phyloP scores from a whole-genome alignment of 2,797 vertebrate genomes.

The Jordanella pulchra region DNA sequence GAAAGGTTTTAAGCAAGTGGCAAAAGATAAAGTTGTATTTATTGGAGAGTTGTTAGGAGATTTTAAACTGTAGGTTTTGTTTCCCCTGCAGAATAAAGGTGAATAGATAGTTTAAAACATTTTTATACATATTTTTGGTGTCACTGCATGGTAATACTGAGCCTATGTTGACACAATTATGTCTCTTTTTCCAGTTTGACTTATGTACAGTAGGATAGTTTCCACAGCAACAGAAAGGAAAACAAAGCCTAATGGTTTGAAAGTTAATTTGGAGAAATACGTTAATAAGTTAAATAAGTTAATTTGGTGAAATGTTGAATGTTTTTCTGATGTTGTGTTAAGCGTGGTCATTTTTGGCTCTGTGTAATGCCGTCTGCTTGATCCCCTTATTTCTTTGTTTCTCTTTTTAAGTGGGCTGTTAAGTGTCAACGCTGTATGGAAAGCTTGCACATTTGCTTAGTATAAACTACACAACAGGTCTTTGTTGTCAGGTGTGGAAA shows the following conservation, averaged over 20 bases:
- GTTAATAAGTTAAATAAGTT: conserved; percentile 50
- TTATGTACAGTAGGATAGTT: conserved; percentile 44
- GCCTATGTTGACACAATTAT: conserved; percentile 34
- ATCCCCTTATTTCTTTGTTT: neutral
- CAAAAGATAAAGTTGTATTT: neutral
- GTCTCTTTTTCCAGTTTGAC: conserved; percentile 38
- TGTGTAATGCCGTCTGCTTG: neutral
- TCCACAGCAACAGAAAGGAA: conserved; percentile 51
- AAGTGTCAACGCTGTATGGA: conserved; percentile 16
- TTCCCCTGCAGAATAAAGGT: neutral
- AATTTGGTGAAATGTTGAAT: conserved; percentile 48
- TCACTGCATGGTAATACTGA: conserved; percentile 41
- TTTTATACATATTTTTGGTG: conserved; percentile 14
- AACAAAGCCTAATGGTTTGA: conserved; percentile 40
- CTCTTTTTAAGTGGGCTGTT: neutral
- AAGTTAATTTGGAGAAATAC: too few relatives aligned
- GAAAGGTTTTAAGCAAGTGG: neutral
- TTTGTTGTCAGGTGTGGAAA: conserved; percentile 62
- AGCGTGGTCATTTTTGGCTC: conserved; percentile 19
- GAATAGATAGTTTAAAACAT: neutral
- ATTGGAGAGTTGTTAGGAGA: neutral
- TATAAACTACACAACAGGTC: conserved; percentile 34
- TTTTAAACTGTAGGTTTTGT: neutral
- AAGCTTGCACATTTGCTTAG: conserved; percentile 17
- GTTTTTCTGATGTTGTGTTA: conserved; percentile 23